Conservation (phyloP, 1,140 invertebrate species). For the Drosophila subobscura region DNA sequence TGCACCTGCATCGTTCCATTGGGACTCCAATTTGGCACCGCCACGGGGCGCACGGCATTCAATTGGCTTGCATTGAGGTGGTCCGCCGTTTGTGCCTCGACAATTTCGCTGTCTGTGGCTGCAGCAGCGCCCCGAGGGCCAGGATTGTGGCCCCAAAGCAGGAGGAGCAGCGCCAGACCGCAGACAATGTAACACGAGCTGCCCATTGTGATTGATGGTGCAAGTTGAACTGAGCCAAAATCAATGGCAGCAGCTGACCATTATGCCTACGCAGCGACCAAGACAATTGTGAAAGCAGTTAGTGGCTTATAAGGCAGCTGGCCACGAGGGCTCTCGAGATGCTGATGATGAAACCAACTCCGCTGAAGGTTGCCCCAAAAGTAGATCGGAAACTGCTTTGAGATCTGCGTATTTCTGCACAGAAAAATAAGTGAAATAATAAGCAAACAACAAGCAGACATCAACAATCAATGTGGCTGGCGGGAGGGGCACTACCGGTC, state of each 20-base stretch:
- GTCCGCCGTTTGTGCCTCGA: slow-evolving; percentile 40
- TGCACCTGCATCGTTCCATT: slow-evolving; percentile 45
- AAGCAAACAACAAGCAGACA: slow-evolving; percentile 23
- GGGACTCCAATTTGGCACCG: slow-evolving; percentile 9
- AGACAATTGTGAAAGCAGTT: slow-evolving; percentile 59
- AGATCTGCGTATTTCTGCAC: slow-evolving; percentile 31
- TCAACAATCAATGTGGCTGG: slow-evolving; percentile 28
- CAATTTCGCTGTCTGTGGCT: slow-evolving; percentile 59
- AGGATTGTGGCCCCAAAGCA: slow-evolving; percentile 15
- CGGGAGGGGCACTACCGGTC: slow-evolving; percentile 9
- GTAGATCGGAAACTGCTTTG: slow-evolving; percentile 33
- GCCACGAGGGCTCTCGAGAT: slow-evolving; percentile 36
- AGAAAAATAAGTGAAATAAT: slow-evolving; percentile 19
- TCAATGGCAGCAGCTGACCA: slow-evolving; percentile 26
- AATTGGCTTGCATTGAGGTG: slow-evolving; percentile 1
- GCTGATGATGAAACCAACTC: slow-evolving; percentile 4
- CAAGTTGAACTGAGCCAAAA: slow-evolving; percentile 41
- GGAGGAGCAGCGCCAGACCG: background rate
- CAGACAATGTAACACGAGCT: background rate
- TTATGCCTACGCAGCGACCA: slow-evolving; percentile 9
- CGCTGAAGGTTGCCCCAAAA: slow-evolving; percentile 29
- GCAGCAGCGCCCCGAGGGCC: slow-evolving; percentile 3
- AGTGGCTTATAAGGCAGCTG: slow-evolving; percentile 45
- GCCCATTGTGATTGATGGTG: slow-evolving; percentile 5
- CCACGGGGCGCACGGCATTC: background rate